Conservation (phyloP, 2,113 vertebrate species). For the Alethe diademata region DNA sequence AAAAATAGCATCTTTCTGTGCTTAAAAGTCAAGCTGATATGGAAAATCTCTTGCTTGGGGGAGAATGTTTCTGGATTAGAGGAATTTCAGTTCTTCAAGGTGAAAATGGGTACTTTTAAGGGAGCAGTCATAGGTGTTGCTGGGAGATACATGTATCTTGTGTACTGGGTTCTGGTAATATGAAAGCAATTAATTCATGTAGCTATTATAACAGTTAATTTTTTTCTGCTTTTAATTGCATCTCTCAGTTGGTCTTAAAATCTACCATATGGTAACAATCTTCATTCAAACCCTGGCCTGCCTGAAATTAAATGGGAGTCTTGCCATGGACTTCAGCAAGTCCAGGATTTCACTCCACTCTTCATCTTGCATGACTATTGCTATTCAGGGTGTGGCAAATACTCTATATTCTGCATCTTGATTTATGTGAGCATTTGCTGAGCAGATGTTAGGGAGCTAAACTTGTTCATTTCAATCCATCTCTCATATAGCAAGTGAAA, state of each 20-base stretch:
- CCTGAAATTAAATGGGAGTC: neutral
- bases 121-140: neutral
- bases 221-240: neutral
- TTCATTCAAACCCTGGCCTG: neutral
- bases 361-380: slow-evolving; percentile 11
- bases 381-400: slow-evolving; percentile 37
- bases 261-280: slow-evolving; percentile 35
- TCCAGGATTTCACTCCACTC: neutral
- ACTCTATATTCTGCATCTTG: neutral
- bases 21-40: neutral
- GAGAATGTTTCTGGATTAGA: neutral
- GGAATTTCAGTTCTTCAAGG: neutral
- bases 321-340: slow-evolving; percentile 9
- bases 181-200: neutral
- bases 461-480: neutral
- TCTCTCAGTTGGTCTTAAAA: neutral
- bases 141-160: neutral
- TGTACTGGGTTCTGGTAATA: neutral
- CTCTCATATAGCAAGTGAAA: neutral
- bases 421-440: slow-evolving; percentile 50
- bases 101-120: neutral
- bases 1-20: neutral
- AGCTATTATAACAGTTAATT: neutral
- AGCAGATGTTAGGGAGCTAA: slow-evolving; percentile 22
- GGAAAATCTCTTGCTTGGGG: neutral